Base-by-base conservation (phyloP, 2,797 vertebrate species). In the Perdix hodgsoniae region DNA sequence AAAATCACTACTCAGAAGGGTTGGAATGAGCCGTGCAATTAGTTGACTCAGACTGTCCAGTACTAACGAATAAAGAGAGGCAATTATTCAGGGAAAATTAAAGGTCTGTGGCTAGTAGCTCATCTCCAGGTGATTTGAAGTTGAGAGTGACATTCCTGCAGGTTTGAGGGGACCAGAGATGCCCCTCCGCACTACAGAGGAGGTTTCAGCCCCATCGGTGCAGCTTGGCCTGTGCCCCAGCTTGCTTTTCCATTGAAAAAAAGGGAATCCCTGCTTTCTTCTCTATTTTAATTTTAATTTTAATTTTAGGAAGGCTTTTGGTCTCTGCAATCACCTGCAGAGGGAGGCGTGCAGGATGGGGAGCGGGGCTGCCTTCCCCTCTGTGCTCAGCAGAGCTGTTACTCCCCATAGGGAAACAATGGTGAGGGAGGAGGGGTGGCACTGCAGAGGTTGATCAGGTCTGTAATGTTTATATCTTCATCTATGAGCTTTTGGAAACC, bases 141-240 rank as follows among this genome's bases (percentile, higher is more conserved):
- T 1, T 44, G 12, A 29, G 1, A 8, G 57, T 14, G 33, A 57
- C 75, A 79, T 79, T 83, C 74, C 63, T 71, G 37, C 0, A 3
- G 35, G 10, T n/a, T 47, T 56, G 8, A 3, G 1, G 8, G 27
- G 2, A 3, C 21, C 18, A 44, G 16, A 71, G 81, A 31, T 1
- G 1, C 24, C 60, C 35, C 40, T 65, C 45, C 13, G 7, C 4
- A 4, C 18, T 8, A 12, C 2, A 0, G 2, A n/a, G 33, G 59
- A 9, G 8, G 27, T 49, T 66, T 54, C 35, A 23, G 45, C 24
- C 35, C 59, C 24, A 27, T 6, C 42, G 74, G 60, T 5, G 33
- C 39, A 16, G 22, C n/a, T 11, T 31, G 33, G 44, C 13, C 75
- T 54, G 22, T 11, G 27, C 2, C 5, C 5, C 26, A 52, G 13